Evolutionary conservation across 1,140 invertebrate genomes (phyloP).

Genomic region (Paraescarpia echinospica): DNA sequence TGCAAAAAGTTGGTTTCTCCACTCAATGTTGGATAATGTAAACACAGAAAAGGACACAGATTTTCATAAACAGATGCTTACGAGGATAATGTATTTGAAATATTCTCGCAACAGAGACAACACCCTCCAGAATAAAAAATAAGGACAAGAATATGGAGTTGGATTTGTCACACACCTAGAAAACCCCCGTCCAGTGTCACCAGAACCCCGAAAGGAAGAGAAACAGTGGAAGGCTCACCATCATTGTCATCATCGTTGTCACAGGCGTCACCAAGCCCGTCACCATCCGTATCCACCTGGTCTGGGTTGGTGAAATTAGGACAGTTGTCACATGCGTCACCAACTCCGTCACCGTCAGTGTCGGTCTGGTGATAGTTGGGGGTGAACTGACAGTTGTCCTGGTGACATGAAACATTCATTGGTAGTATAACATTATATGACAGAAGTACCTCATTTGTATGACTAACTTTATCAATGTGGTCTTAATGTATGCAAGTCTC

Average conservation of each 20-base stretch:
- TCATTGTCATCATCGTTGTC: slow-evolving; percentile 25
- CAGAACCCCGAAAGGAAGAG: too few species aligned
- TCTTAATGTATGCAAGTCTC: too few species aligned
- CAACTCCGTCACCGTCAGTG: slow-evolving; percentile 35
- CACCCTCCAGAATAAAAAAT: too few species aligned
- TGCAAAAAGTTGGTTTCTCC: too few species aligned
- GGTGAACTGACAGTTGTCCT: slow-evolving; percentile 42
- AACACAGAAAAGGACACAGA: too few species aligned
- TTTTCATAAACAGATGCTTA: neutral
- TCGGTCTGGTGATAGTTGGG: slow-evolving; percentile 34
- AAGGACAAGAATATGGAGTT: too few species aligned
- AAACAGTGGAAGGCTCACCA: too few species aligned
- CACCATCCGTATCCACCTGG: slow-evolving; percentile 23
- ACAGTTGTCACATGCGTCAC: slow-evolving; percentile 42
- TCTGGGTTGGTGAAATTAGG: slow-evolving; percentile 20
- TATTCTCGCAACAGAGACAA: neutral
- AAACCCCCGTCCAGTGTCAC: too few species aligned
- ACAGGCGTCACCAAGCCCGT: slow-evolving; percentile 29
- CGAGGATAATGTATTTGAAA: neutral
- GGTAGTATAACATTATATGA: too few species aligned
- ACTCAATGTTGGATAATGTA: too few species aligned
- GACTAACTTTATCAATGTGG: too few species aligned
- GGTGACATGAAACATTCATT: neutral
- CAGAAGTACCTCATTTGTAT: neutral
- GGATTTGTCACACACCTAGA: too few species aligned